Base-by-base conservation (phyloP, 1,140 invertebrate species). In the Scaptomyza pallida region DNA sequence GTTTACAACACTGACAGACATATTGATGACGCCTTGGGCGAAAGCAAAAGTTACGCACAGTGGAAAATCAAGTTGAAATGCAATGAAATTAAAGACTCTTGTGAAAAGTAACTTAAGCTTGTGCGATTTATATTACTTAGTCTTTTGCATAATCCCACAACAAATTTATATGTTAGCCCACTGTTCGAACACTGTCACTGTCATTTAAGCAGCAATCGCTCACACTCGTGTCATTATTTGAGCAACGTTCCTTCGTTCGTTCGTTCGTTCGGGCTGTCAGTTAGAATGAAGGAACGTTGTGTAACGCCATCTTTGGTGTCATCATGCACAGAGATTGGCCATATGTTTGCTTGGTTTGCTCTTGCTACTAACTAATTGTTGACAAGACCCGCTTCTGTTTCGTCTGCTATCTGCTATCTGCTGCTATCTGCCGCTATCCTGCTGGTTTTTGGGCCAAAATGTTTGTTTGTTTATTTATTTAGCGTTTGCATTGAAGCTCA, bases 381-480 rank as follows among this genome's bases (percentile, higher is more conserved):
- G 35, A 23, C 35, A 45, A 15, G 44, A 50, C 44, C 60, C 17
- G 16, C 16, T 64, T 33, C 21, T 2, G 23, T n/a, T n/a, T n/a
- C n/a, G n/a, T n/a, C n/a, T n/a, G n/a, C n/a, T n/a, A n/a, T n/a
- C n/a, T 5, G 23, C 23, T n/a, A n/a, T n/a, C 41, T 30, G 26
- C 15, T 17, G 15, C 41, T 51, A 26, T 43, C 30, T 64, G 68
- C 30, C 57, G 68, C 41, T 64, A 26, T 54, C 62, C 62, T 43
- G 16, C 15, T 26, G 41, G 1, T 16, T 54, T 60, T 43, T 12
- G 41, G 19, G 21, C 9, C 33, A 35, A 47, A 30, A 30, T 30
- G 26, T 30, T 30, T 30, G 62, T 67, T 72, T 72, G 63, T 67
- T 72, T 72, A 72, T 67, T 68, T 72, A 59, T 60, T 72, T 72